Evolutionary conservation across 2,797 vertebrate species (phyloP).

Genomic region (Nasua narica): DNA sequence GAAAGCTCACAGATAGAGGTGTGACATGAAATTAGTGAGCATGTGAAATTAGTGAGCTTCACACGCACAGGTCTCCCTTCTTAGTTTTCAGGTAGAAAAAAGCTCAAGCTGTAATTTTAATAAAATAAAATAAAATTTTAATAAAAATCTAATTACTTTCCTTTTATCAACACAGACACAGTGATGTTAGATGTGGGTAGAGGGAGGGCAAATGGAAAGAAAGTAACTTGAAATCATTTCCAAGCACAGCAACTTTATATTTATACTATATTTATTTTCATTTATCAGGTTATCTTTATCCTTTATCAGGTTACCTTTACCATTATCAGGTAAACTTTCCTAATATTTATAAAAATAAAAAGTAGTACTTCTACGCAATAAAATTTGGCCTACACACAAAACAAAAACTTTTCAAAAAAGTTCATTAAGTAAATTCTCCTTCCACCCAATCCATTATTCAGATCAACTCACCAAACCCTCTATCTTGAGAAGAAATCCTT

Average conservation of each 20-base stretch:
- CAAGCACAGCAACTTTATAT: not conserved
- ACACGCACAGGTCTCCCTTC: not conserved
- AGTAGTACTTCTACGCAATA: not conserved
- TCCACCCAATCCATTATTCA: not conserved
- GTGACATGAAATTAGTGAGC: not conserved
- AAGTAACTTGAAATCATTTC: not conserved
- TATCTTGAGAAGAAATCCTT: not conserved
- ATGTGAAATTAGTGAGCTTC: not conserved
- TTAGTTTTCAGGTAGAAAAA: not conserved
- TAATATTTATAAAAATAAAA: not conserved
- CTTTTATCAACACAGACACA: not conserved
- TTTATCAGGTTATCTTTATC: not conserved
- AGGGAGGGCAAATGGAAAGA: not conserved
- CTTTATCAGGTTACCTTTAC: too few relatives aligned
- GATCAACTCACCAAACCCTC: not conserved
- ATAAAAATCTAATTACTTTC: not conserved
- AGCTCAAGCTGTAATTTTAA: not conserved
- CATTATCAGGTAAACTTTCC: not conserved
- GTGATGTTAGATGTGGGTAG: not conserved
- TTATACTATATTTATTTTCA: not conserved
- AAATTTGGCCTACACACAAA: not conserved
- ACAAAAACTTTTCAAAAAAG: not conserved
- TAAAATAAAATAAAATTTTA: not conserved
- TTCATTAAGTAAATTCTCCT: not conserved
- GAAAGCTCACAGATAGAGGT: not conserved